phyloP scores from a whole-genome alignment of 2,113 vertebrate genomes.

The Ammodytes dubius region DNA sequence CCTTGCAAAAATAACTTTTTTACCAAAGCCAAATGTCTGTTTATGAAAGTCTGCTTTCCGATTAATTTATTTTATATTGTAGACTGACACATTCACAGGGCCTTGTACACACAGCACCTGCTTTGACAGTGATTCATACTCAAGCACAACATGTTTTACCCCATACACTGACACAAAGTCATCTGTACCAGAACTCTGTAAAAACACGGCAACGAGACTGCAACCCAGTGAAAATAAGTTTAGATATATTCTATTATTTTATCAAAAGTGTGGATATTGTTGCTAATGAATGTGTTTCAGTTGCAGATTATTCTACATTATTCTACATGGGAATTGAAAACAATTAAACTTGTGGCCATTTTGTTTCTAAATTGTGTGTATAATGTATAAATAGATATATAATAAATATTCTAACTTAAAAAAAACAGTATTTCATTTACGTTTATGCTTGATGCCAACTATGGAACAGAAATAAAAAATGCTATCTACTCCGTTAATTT shows the following conservation, averaged over 20 bases:
- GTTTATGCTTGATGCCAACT: neutral
- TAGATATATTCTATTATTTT: constrained; percentile 26
- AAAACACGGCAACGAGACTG: neutral
- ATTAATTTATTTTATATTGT: too few species aligned
- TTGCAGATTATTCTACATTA: constrained; percentile 18
- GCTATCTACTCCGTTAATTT: neutral
- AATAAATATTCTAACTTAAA: constrained; percentile 20
- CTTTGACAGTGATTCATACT: neutral
- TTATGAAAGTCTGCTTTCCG: too few species aligned
- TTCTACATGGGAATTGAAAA: constrained; percentile 16
- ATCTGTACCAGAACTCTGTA: neutral
- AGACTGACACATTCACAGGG: neutral
- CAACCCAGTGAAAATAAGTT: constrained; percentile 8
- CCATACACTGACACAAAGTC: neutral
- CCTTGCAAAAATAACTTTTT: too few species aligned
- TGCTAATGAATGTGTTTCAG: constrained; percentile 41
- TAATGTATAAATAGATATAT: constrained; percentile 4
- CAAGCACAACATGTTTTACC: neutral
- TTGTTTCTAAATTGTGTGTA: constrained; percentile 20
- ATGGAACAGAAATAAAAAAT: neutral
- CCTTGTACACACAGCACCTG: neutral
- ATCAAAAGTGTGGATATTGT: constrained; percentile 14
- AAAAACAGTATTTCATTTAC: neutral
- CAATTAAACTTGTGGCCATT: constrained; percentile 27
- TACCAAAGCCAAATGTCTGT: too few species aligned